Conservation (phyloP, 1,140 invertebrate genomes). For the Probaryconus sp. region DNA sequence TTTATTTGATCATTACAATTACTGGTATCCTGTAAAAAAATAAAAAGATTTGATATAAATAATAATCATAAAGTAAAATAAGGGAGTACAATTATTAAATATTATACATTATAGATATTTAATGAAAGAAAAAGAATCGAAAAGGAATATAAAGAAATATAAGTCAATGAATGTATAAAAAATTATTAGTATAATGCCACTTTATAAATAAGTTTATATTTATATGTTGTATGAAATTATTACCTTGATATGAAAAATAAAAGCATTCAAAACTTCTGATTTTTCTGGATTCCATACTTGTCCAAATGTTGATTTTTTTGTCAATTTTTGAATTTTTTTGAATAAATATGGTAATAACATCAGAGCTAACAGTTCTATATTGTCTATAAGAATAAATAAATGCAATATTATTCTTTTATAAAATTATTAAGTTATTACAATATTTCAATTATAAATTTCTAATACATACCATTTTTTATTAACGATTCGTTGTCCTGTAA, state of each 20-base stretch:
- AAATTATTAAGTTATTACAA: too few relatives aligned
- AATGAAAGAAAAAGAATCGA: too few relatives aligned
- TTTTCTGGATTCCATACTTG: conserved; percentile 7
- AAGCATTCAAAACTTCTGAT: background rate
- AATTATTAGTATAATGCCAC: too few relatives aligned
- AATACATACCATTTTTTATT: conserved; percentile 19
- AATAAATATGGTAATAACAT: conserved; percentile 7
- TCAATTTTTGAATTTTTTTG: conserved; percentile 3
- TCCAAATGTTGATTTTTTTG: conserved; percentile 2
- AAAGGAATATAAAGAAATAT: too few relatives aligned
- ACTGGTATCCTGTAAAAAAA: background rate
- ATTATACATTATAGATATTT: too few relatives aligned
- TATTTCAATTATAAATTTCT: too few relatives aligned
- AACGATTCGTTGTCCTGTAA: conserved; percentile 3
- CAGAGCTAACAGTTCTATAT: background rate
- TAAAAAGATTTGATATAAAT: background rate
- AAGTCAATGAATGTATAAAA: too few relatives aligned
- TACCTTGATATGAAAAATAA: conserved; percentile 19
- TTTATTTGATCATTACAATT: background rate
- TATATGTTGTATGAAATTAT: too few relatives aligned
- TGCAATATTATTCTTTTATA: too few relatives aligned
- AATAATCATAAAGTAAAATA: too few relatives aligned
- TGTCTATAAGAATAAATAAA: background rate
- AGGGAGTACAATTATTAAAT: too few relatives aligned
- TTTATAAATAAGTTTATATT: too few relatives aligned